Evolutionary conservation across 1,140 invertebrate genomes (phyloP).

Genomic region (Nixonia krombeini): DNA sequence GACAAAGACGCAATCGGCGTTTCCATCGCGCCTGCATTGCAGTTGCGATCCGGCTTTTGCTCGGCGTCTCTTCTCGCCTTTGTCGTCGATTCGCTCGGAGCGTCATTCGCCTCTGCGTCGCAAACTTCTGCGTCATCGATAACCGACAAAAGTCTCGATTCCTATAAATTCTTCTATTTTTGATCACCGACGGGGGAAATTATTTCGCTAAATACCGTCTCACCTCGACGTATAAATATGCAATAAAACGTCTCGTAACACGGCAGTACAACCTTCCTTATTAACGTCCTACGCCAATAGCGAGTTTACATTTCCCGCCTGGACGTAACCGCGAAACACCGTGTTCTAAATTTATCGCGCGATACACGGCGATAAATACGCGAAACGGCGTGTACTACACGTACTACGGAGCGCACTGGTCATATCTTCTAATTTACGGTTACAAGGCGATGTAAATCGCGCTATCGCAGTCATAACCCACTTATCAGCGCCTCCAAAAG

Average conservation of each 20-base stretch:
- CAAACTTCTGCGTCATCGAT: too few species aligned
- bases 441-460: background rate
- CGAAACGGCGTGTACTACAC: background rate
- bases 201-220: background rate
- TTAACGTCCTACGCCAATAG: background rate
- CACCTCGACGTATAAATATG: too few species aligned
- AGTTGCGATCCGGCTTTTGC: slow-evolving; percentile 33
- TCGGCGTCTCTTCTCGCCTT: background rate
- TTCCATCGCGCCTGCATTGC: slow-evolving; percentile 33
- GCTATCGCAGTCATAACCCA: background rate
- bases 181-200: background rate
- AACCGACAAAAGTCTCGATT: too few species aligned
- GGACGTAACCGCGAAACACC: too few species aligned
- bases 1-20: background rate
- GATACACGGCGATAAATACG: too few species aligned
- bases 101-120: background rate
- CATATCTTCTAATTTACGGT: background rate
- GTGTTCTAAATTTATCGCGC: too few species aligned
- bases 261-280: too few species aligned
- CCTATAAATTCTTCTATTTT: too few species aligned
- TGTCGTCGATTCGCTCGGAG: background rate
- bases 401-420: background rate
- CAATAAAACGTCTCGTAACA: too few species aligned
- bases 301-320: background rate
- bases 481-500: background rate